Percentiles rank a stretch among this genome's conserved stretches.
These are phyloP conservation scores for Acleris holmiana DNA, from an alignment of 2,888 invertebrate genomes.

Conservation along the genomic window DNA sequence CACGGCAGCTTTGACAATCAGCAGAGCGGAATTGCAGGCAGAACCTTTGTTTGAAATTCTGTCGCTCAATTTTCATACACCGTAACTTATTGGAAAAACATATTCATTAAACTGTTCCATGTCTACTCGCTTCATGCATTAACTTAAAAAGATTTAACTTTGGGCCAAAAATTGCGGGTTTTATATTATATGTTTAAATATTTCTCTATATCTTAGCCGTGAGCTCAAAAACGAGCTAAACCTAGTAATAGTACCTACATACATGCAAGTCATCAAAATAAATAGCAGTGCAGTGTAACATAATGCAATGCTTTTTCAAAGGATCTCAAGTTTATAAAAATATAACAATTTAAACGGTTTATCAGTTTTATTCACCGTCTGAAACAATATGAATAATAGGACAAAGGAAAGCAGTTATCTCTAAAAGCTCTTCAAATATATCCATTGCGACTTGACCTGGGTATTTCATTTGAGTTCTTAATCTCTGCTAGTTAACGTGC, in stretches of 20 bases:
- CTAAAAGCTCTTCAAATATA: slow-evolving; percentile 75
- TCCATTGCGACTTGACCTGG: slow-evolving; percentile 50
- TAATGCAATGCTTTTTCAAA: too few relatives aligned
- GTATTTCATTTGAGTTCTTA: slow-evolving; percentile 48
- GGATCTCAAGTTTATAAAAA: neutral
- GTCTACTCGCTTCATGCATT: too few relatives aligned
- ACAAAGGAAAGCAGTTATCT: slow-evolving; percentile 76
- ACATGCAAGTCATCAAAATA: too few relatives aligned
- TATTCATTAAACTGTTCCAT: slow-evolving; percentile 2
- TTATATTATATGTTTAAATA: slow-evolving; percentile 48
- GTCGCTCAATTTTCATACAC: slow-evolving; percentile 13
- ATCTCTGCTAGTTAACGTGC: slow-evolving; percentile 43
- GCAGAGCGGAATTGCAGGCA: slow-evolving; percentile 45
- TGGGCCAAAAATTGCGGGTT: slow-evolving; percentile 50
- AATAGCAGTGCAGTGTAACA: too few relatives aligned
- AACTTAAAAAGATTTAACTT: too few relatives aligned
- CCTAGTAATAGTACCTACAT: too few relatives aligned
- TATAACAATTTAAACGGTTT: slow-evolving; percentile 45
- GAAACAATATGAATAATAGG: slow-evolving; percentile 72
- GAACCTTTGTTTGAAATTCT: slow-evolving; percentile 40
- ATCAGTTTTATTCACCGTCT: slow-evolving; percentile 55
- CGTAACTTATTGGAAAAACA: slow-evolving; percentile 22
- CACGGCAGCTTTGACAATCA: slow-evolving; percentile 53
- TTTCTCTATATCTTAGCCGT: too few relatives aligned
- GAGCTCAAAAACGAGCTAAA: too few relatives aligned